These are phyloP conservation scores for Calliphora vomitoria DNA, from an alignment of 2,888 invertebrate genomes.

Conservation along the genomic window DNA sequence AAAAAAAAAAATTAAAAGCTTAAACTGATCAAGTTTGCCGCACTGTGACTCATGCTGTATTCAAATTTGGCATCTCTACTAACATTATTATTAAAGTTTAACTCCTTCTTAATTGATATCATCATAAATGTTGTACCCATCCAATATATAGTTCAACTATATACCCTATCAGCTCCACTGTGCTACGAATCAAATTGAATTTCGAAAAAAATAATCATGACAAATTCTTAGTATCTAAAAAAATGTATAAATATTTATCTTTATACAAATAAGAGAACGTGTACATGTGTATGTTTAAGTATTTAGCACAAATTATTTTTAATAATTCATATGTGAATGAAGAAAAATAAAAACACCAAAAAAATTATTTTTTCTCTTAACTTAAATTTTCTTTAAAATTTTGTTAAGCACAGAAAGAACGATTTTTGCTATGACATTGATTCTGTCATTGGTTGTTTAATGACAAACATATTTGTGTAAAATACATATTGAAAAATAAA, in stretches of 20 bases:
- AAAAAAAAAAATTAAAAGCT: no score
- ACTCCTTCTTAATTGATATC: no score
- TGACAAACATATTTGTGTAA: slow-evolving; percentile 40
- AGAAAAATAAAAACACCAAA: slow-evolving; percentile 21
- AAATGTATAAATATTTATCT: slow-evolving; percentile 12
- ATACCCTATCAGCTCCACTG: not conserved
- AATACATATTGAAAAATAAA: slow-evolving; percentile 20
- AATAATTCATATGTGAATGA: slow-evolving; percentile 67
- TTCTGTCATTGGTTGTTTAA: slow-evolving; percentile 80
- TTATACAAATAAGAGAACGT: slow-evolving; percentile 25
- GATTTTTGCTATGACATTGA: slow-evolving; percentile 78
- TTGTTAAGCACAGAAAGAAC: slow-evolving; percentile 68
- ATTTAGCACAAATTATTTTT: slow-evolving; percentile 73
- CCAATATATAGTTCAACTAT: no score
- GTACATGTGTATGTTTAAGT: slow-evolving; percentile 43
- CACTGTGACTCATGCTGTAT: no score
- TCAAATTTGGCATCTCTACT: no score
- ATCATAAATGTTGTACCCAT: no score
- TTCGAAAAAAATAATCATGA: slow-evolving; percentile 3
- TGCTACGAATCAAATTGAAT: slow-evolving; percentile 6
- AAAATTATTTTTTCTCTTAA: slow-evolving; percentile 12
- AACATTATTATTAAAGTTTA: no score
- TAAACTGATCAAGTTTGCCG: no score
- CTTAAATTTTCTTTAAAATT: slow-evolving; percentile 66
- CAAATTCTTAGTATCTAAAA: slow-evolving; percentile 31